Base-by-base conservation (phyloP, 2,888 invertebrate genomes). In the Limenitis camilla region DNA sequence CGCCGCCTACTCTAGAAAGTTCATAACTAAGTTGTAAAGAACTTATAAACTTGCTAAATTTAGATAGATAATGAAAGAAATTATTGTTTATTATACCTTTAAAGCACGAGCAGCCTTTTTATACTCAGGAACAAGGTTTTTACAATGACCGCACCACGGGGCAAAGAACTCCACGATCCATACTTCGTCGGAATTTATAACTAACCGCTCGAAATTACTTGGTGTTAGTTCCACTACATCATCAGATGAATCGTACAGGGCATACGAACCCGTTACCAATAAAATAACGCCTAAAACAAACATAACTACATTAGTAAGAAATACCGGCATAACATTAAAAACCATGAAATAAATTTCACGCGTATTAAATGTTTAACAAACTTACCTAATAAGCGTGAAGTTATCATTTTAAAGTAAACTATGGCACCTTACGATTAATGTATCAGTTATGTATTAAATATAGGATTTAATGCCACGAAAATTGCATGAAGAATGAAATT, bases 131-230 rank as follows among this genome's bases (percentile, higher is more conserved):
- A 93, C 96, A 40, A 99, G 88, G 56, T 90, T 91, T 77, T 98
- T 92, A 80, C 99, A 96, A 72, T 96, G 95, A 8, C 95, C 96
- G 78, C 95, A 98, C 98, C 98, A 99, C 0, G 98, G 97, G 0
- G 99, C 98, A 78, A 90, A 98, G 81, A 97, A 98, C 72, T 99
- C 98, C 1, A 99, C 95, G 53, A 99, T 83, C 98, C 98, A 99
- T 28, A 99, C 86, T 63, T 93, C 91, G 76, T 98, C 94, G 60
- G 95, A 91, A 61, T 94, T 91, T 42, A 92, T 80, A 5, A 99
- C 98, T 64, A 93, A 84, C 61, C 89, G 91, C 66, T 98, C 92
- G 75, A 98, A 99, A 87, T 97, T 98, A 44, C 88, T 88, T 0
- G 94, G 91, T n/a, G 93, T 97, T 56, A 99, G 85, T 52, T 96